Conservation (phyloP, 1,140 invertebrate genomes). For the Euwallacea similis region DNA sequence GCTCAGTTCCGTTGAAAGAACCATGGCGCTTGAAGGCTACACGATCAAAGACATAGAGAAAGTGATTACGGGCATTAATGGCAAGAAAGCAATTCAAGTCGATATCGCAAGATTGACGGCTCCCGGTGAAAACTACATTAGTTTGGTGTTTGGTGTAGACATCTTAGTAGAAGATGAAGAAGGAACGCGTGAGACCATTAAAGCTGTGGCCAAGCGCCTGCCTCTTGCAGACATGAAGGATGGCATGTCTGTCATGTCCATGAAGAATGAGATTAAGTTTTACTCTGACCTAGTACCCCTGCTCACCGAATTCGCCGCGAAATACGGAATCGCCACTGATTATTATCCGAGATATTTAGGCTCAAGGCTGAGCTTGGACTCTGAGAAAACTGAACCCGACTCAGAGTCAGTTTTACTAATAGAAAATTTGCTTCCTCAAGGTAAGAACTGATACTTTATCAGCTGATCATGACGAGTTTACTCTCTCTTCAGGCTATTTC, state of each 20-base stretch:
- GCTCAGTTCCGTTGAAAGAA: not conserved
- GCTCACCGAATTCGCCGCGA: not conserved
- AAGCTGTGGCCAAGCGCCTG: conserved; percentile 1
- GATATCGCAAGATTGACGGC: not conserved
- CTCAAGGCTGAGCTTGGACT: not conserved
- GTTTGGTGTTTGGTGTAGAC: conserved; percentile 1
- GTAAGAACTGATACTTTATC: not conserved
- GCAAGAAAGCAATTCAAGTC: not conserved
- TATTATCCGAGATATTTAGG: conserved; percentile 5
- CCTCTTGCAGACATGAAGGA: not conserved
- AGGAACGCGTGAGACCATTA: not conserved
- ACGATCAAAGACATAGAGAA: conserved; percentile 7
- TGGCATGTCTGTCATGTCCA: not conserved
- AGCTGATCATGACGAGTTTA: not conserved
- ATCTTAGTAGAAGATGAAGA: not conserved
- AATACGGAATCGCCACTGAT: not conserved
- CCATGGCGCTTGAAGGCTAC: not conserved
- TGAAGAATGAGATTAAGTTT: not conserved
- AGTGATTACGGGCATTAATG: not conserved
- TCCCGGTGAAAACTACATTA: conserved; percentile 6
- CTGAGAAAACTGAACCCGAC: not conserved
- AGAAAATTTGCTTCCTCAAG: conserved; percentile 2
- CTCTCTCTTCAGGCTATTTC: conserved; percentile 51
- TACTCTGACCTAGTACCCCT: not conserved
- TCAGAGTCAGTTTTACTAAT: conserved; percentile 1